Evolutionary conservation across 2,888 invertebrate species (phyloP).

Genomic region (Meloe dianella): DNA sequence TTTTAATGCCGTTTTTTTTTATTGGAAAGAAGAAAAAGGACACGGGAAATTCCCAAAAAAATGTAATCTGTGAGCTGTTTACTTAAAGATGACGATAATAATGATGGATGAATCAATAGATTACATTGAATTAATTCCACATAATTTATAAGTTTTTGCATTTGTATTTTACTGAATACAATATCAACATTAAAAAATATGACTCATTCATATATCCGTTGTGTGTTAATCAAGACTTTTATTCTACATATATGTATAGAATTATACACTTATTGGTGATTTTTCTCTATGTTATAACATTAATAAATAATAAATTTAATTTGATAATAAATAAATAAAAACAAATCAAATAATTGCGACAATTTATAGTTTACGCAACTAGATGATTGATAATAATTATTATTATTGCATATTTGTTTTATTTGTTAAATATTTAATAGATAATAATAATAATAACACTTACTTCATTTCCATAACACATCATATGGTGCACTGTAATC

Average conservation of each 20-base stretch:
- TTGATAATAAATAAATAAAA: neutral
- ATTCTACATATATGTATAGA: too few relatives aligned
- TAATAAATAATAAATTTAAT: neutral
- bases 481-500: constrained; percentile 97
- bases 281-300: neutral
- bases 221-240: constrained; percentile 4
- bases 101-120: constrained; percentile 4
- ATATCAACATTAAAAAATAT: neutral
- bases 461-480: constrained; percentile 99
- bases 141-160: neutral
- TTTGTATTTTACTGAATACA: neutral
- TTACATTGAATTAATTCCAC: neutral
- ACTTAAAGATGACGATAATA: too few relatives aligned
- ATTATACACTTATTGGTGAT: neutral
- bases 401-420: neutral
- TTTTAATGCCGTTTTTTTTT: too few relatives aligned
- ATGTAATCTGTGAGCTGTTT: too few relatives aligned
- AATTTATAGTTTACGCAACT: constrained; percentile 3
- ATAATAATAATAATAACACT: too few relatives aligned
- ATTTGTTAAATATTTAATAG: constrained; percentile 58
- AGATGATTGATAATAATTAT: neutral
- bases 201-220: constrained; percentile 7
- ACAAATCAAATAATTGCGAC: neutral
- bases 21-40: neutral
- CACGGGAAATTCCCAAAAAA: neutral